Evolutionary conservation across 2,113 vertebrate genomes (phyloP).

Genomic region (Agelaius phoeniceus): DNA sequence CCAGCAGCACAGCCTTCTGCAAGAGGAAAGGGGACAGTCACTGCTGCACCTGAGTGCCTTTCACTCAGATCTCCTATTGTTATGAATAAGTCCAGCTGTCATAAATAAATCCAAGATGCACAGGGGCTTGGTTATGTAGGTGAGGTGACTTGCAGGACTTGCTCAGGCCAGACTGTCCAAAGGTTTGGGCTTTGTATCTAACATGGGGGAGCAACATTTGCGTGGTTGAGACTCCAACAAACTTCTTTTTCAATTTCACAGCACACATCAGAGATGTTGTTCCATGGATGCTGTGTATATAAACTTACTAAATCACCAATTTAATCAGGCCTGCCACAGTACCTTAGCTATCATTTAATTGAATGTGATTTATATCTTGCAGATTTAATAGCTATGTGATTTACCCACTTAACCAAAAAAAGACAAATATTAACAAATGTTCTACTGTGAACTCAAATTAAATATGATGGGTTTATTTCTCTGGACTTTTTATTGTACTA

Average conservation of each 20-base stretch:
- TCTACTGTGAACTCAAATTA: slow-evolving; percentile 52
- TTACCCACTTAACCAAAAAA: slow-evolving; percentile 60
- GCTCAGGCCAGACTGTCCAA: not conserved
- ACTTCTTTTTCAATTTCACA: not conserved
- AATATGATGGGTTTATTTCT: slow-evolving; percentile 43
- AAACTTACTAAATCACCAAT: slow-evolving; percentile 47
- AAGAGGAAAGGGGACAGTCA: not conserved
- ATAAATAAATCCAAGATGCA: not conserved
- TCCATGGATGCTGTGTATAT: not conserved
- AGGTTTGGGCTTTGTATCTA: not conserved
- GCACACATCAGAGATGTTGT: not conserved
- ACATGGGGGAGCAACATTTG: accelerated
- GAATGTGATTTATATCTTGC: slow-evolving; percentile 64
- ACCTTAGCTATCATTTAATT: slow-evolving; percentile 69
- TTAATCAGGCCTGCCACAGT: slow-evolving; percentile 61
- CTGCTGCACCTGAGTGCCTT: not conserved
- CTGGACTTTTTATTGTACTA: not conserved
- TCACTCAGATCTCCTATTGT: not conserved
- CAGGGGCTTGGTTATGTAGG: not conserved
- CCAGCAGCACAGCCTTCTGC: not conserved
- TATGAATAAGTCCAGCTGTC: not conserved
- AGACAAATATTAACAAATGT: slow-evolving; percentile 66
- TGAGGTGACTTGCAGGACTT: not conserved
- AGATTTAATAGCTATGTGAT: slow-evolving; percentile 62
- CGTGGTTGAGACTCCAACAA: not conserved